Conservation (phyloP, 2,888 invertebrate species). For the Chrysomela aeneicollis region DNA sequence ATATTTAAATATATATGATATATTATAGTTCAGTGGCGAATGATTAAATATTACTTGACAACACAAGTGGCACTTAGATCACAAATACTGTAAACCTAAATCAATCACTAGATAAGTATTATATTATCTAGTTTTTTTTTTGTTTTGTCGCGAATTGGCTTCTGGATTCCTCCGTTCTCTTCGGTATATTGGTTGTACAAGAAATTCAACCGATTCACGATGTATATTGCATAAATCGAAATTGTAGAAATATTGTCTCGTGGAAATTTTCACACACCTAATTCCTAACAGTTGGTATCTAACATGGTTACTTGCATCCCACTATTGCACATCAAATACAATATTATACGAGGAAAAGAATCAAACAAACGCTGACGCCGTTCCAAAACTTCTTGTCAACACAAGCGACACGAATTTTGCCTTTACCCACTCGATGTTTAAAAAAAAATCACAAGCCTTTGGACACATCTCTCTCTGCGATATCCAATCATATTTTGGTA, state of each 20-base stretch:
- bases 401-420: too few species aligned
- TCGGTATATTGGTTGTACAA: conserved; percentile 37
- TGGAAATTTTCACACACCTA: too few species aligned
- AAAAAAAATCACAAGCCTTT: too few species aligned
- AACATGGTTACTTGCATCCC: too few species aligned
- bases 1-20: conserved; percentile 58
- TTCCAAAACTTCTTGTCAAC: too few species aligned
- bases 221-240: background rate
- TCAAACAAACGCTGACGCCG: too few species aligned
- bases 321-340: too few species aligned
- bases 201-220: conserved; percentile 24
- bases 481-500: too few species aligned
- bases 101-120: conserved; percentile 54
- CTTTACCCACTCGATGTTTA: too few species aligned
- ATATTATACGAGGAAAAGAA: background rate
- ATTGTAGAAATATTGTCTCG: conserved; percentile 5
- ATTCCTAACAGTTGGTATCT: too few species aligned
- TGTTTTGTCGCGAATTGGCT: conserved; percentile 47
- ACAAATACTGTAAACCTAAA: conserved; percentile 77
- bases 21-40: conserved; percentile 62
- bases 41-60: conserved; percentile 66
- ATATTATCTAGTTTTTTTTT: conserved; percentile 32
- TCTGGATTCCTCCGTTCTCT: conserved; percentile 38
- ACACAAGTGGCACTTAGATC: conserved; percentile 82
- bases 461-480: too few species aligned